A percentile compares a stretch with the other conserved stretches of the same genome.
phyloP scores from a whole-genome alignment of 2,888 invertebrate genomes.

The Megastigmus dorsalis region DNA sequence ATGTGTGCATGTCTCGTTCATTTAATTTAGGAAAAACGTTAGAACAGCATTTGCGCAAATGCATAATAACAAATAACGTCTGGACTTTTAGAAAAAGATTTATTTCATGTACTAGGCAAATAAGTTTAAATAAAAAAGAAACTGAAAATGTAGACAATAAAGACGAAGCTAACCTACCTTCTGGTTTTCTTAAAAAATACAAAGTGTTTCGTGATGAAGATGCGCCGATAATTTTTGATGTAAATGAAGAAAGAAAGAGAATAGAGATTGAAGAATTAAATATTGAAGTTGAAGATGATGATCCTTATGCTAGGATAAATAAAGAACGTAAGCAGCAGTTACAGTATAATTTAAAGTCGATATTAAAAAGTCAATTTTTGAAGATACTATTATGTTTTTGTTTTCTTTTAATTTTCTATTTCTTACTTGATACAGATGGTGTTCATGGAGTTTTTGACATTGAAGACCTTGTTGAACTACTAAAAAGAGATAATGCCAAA shows the following conservation, averaged over 20 bases:
- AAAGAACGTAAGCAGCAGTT: constrained; percentile 76
- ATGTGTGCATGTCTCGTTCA: constrained; percentile 51
- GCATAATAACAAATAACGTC: constrained; percentile 57
- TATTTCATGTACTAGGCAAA: constrained; percentile 6
- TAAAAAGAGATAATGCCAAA: constrained; percentile 85
- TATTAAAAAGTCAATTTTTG: neutral
- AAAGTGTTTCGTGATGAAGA: constrained; percentile 84
- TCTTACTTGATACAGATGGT: constrained; percentile 81
- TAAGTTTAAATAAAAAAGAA: constrained; percentile 27
- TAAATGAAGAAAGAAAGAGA: constrained; percentile 79
- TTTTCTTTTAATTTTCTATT: constrained; percentile 3
- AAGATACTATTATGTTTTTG: constrained; percentile 3
- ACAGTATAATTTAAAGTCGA: constrained; percentile 1
- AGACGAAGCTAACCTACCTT: constrained; percentile 59
- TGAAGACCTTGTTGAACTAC: constrained; percentile 86
- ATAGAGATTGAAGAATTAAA: constrained; percentile 65
- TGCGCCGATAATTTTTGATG: constrained; percentile 82
- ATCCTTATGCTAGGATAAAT: constrained; percentile 80
- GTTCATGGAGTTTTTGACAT: constrained; percentile 90
- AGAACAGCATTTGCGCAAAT: constrained; percentile 50
- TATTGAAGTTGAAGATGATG: constrained; percentile 71
- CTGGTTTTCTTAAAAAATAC: constrained; percentile 79
- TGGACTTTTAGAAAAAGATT: constrained; percentile 25
- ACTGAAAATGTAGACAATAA: constrained; percentile 28
- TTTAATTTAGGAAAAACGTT: constrained; percentile 56